Evolutionary conservation across 2,888 invertebrate genomes (phyloP).

Genomic region (Leptinotarsa juncta): DNA sequence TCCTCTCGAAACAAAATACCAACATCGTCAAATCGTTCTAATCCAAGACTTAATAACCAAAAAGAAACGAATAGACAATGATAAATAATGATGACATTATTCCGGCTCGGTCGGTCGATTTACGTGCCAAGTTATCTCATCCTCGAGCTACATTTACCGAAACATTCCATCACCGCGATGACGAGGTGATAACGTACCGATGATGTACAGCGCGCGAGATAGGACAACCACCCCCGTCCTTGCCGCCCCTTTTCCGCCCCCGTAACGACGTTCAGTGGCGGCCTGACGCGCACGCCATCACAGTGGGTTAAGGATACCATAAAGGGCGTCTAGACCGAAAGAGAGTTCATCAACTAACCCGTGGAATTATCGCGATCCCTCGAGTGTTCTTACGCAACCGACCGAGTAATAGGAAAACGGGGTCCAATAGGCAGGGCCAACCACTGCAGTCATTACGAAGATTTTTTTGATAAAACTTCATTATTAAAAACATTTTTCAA

Average conservation of each 20-base stretch:
- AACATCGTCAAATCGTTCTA: too few relatives aligned
- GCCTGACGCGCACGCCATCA: not conserved
- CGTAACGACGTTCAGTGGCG: not conserved
- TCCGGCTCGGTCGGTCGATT: slow-evolving; percentile 3
- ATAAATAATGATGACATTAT: slow-evolving; percentile 5
- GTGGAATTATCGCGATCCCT: not conserved
- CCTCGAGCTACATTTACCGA: slow-evolving; percentile 20
- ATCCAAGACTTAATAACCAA: not conserved
- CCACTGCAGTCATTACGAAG: too few relatives aligned
- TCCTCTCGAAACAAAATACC: too few relatives aligned
- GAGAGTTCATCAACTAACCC: not conserved
- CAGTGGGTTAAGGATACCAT: not conserved
- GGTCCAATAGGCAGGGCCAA: too few relatives aligned
- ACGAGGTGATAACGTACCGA: slow-evolving; percentile 29
- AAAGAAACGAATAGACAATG: not conserved
- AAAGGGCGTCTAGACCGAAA: slow-evolving; percentile 1
- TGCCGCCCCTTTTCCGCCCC: slow-evolving; percentile 24
- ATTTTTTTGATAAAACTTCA: too few relatives aligned
- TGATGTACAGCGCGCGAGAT: slow-evolving; percentile 30
- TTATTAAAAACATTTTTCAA: too few relatives aligned
- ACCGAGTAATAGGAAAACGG: not conserved
- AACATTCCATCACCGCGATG: slow-evolving; percentile 22
- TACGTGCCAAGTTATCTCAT: slow-evolving; percentile 16
- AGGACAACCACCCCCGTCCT: slow-evolving; percentile 35
- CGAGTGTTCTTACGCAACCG: not conserved